Evolutionary conservation across 2,888 invertebrate genomes (phyloP).

Genomic region (Calliopum simillimum): DNA sequence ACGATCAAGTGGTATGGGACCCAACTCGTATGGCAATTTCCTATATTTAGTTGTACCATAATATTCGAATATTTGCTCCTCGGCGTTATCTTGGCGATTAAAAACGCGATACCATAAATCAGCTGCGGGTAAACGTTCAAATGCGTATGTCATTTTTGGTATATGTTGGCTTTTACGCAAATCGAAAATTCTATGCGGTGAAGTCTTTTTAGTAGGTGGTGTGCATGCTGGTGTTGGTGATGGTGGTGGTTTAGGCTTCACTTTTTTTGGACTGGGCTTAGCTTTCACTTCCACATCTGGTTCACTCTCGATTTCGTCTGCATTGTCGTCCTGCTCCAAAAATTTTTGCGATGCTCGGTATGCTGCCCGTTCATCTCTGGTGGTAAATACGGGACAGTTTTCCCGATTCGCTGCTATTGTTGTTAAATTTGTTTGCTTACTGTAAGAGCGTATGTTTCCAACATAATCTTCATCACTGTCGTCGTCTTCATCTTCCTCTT

Average conservation of each 20-base stretch:
- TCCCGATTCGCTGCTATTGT: background rate
- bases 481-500: slow-evolving; percentile 44
- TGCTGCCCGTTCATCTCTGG: background rate
- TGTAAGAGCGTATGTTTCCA: slow-evolving; percentile 31
- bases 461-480: slow-evolving; percentile 56
- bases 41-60: slow-evolving; percentile 64
- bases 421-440: slow-evolving; percentile 20
- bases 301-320: background rate
- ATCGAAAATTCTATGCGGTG: slow-evolving; percentile 50
- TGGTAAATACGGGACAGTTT: background rate
- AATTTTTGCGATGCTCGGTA: background rate
- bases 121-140: slow-evolving; percentile 78
- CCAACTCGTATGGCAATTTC: slow-evolving; percentile 80
- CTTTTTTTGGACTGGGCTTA: slow-evolving; percentile 14
- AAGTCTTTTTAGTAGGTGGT: slow-evolving; percentile 10
- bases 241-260: background rate
- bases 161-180: slow-evolving; percentile 56
- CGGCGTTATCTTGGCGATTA: slow-evolving; percentile 79
- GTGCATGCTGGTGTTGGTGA: too few relatives aligned
- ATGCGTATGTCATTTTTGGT: slow-evolving; percentile 63
- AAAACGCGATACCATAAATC: slow-evolving; percentile 87
- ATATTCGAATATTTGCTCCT: slow-evolving; percentile 72
- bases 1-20: slow-evolving; percentile 72
- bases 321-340: background rate
- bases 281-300: background rate